Evolutionary conservation across 2,888 invertebrate species (phyloP).

Genomic region (Ichneumon xanthorius): DNA sequence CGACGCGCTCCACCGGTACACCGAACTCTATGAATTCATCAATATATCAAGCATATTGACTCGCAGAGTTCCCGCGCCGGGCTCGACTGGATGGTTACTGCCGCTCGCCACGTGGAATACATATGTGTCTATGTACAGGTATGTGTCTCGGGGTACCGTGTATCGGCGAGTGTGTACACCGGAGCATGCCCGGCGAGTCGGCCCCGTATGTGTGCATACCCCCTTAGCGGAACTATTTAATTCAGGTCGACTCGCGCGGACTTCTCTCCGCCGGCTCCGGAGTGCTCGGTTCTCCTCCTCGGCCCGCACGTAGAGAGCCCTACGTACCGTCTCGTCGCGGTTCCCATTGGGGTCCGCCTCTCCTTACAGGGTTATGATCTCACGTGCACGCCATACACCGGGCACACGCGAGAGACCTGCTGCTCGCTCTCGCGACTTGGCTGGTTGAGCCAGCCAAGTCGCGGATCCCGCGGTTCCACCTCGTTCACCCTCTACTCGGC

Average conservation of each 20-base stretch:
- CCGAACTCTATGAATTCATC: conserved; percentile 75
- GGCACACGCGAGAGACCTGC: conserved; percentile 66
- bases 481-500: conserved; percentile 2
- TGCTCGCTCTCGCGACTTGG: conserved; percentile 44
- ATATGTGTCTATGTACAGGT: conserved; percentile 5
- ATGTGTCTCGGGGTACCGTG: conserved; percentile 52
- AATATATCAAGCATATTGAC: conserved; percentile 75
- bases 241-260: conserved; percentile 67
- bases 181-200: conserved; percentile 41
- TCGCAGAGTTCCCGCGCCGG: conserved; percentile 55
- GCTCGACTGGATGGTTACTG: conserved; percentile 35
- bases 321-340: conserved; percentile 57
- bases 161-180: conserved; percentile 54
- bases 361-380: conserved; percentile 73
- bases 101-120: conserved; percentile 31
- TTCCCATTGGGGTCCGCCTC: conserved; percentile 69
- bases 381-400: conserved; percentile 69
- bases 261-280: conserved; percentile 37
- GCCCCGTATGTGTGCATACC: conserved; percentile 40
- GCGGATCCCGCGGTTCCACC: conserved; percentile 52
- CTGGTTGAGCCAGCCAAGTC: conserved; percentile 59
- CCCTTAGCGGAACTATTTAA: conserved; percentile 74
- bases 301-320: conserved; percentile 28
- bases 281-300: not conserved
- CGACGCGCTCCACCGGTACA: conserved; percentile 67